phyloP scores from a whole-genome alignment of 35 echinoderm and acorn worm genomes.

The Nesometra sesokonis region DNA sequence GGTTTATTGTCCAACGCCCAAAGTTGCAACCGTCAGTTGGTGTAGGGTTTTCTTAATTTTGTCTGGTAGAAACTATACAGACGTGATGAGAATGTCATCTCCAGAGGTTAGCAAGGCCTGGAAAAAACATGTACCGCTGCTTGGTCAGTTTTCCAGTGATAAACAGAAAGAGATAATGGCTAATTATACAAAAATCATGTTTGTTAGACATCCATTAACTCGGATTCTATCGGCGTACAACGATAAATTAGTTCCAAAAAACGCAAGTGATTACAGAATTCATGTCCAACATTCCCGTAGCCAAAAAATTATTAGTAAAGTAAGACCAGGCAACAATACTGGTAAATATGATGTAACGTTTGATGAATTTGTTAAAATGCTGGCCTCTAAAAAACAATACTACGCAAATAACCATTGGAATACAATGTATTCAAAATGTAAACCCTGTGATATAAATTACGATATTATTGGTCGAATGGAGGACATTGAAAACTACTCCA shows the following conservation, averaged over 20 bases:
- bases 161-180: slow-evolving; percentile 10
- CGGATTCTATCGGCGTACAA: slow-evolving; percentile 49
- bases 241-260: slow-evolving; percentile 25
- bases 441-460: slow-evolving; percentile 44
- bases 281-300: not conserved
- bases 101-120: not conserved
- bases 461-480: slow-evolving; percentile 41
- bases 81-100: not conserved
- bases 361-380: slow-evolving; percentile 27
- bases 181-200: slow-evolving; percentile 37
- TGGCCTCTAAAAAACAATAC: not conserved
- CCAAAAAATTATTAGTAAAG: not conserved
- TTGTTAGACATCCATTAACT: slow-evolving; percentile 48
- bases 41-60: slow-evolving; percentile 28
- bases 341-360: slow-evolving; percentile 20
- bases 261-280: not conserved
- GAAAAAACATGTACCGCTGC: not conserved
- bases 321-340: not conserved
- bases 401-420: slow-evolving; percentile 28
- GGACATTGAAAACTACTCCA: slow-evolving; percentile 17
- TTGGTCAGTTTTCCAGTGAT: not conserved
- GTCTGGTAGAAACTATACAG: slow-evolving; percentile 5
- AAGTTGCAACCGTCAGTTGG: slow-evolving; percentile 46
- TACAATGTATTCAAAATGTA: slow-evolving; percentile 18
- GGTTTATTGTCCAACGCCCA: slow-evolving; percentile 39